A percentile compares a stretch with the other conserved stretches of the same genome.
These are phyloP conservation scores for Lamprologus callipterus DNA, from an alignment of 2,113 vertebrate genomes.

Conservation along the genomic window DNA sequence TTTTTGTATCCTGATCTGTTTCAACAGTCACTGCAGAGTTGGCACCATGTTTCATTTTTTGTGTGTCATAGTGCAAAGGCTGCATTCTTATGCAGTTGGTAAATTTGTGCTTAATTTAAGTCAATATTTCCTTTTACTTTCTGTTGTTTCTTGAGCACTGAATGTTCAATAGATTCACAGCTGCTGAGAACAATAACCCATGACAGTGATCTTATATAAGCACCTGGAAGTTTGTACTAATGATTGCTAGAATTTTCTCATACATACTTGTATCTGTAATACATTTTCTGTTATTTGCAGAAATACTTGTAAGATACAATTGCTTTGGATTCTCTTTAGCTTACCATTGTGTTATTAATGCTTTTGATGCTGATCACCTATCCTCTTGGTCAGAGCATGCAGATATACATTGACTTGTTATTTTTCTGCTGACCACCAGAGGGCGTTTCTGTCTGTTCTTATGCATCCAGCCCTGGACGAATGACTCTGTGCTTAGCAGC, in stretches of 20 bases:
- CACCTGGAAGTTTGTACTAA: not conserved
- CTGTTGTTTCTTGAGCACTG: not conserved
- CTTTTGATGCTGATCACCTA: not conserved
- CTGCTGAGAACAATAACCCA: not conserved
- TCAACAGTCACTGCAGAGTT: not conserved
- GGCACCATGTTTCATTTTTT: not conserved
- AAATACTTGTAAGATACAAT: not conserved
- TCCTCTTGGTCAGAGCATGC: not conserved
- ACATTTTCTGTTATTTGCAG: not conserved
- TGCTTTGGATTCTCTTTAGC: not conserved
- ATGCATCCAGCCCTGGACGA: not conserved
- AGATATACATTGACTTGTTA: not conserved
- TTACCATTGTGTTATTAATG: not conserved
- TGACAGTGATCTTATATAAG: not conserved
- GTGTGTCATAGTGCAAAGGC: not conserved
- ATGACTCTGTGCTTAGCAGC: conserved; percentile 18
- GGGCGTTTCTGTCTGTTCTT: conserved; percentile 3
- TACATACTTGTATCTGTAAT: not conserved
- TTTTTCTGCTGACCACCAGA: conserved; percentile 28
- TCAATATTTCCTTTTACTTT: not conserved
- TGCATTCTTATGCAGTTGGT: not conserved
- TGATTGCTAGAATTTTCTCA: not conserved
- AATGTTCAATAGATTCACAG: not conserved
- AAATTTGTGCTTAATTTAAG: not conserved
- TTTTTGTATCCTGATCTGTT: not conserved